Evolutionary conservation across 2,797 vertebrate species (phyloP), one percentile per base, ranked within the genome.

Genomic region (Allobates femoralis): DNA sequence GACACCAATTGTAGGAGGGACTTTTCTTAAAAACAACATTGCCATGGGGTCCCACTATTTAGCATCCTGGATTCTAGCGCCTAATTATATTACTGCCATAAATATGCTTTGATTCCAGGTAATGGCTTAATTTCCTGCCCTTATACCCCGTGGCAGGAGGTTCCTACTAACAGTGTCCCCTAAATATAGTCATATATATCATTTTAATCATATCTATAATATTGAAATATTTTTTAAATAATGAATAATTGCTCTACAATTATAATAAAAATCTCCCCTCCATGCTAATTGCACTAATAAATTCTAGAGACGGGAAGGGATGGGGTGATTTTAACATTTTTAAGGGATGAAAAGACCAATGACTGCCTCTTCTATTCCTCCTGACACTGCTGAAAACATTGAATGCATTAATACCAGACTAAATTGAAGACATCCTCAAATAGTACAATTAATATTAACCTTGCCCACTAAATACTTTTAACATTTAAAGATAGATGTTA

Each of bases 241-340:
- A n/a, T 21, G 50, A 28, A 50, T 30, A 8, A 78, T 77, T 62
- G 18, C 69, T 56, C 51, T 84, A 55, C 1, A 66, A 66, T 41
- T 3, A 41, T 12, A n/a, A 73, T 46, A 41, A 73, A 73, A 85
- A 71, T 79, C 26, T 16, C 64, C 46, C 18, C n/a, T n/a, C n/a
- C 41, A 21, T 41, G 16, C 41, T 83, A 46, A 83, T 83, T 83
- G 81, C 81, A 83, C 81, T 83, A 74, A 83, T 2, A 83, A n/a
- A 83, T 74, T 18, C 55, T 62, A 21, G 26, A 50, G 32, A 53
- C 18, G 21, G 67, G 67, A 73, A 28, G 50, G 80, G 14, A 60
- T 26, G 56, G 32, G 53, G 14, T 26, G 26, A 30, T 7, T 51
- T 81, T 53, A 23, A 11, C 30, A 8, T 69, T 32, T 67, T 53